Base-by-base conservation (phyloP, 2,888 invertebrate genomes). In the Asteroscopus sphinx region DNA sequence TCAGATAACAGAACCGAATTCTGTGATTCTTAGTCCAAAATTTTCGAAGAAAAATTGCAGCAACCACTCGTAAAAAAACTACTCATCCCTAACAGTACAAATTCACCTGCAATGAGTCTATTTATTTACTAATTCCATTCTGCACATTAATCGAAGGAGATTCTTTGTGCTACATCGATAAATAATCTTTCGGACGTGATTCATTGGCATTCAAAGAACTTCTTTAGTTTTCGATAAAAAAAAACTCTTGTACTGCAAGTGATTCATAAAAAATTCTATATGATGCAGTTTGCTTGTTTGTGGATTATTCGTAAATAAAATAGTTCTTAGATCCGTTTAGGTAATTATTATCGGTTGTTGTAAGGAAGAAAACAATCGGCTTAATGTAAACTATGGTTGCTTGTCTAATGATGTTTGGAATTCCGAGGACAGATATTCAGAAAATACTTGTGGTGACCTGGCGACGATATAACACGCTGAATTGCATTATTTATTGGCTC, bases 171-270 rank as follows among this genome's bases (percentile, higher is more conserved):
- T 41, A n/a, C 17, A 15, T 39, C 12, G 12, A 58, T 37, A 54
- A 41, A 63, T 41, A 61, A 42, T 61, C 17, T 51, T 51, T 61
- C 4, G 32, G 5, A 3, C 11, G 15, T 67, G 67, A 67, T 41
- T 67, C 66, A 67, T 35, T 52, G 11, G 8, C 17, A 35, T 67
- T 45, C 62, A 45, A 32, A 48, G 62, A 52, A 57, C 15, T 47
- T 36, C 15, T 52, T 55, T 28, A 32, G 28, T 40, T 48, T 56
- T 61, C 46, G 26, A 51, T 51, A 28, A 17, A 37, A 25, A 21
- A 13, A 36, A 41, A 6, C 6, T 3, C 17, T 4, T 42, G 40
- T 21, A 36, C 26, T 21, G 12, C 28, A 54, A 11, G 40, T 60
- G 60, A 65, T 28, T 65, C 64, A 65, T 64, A 28, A 25, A 26